Conservation (phyloP, 2,888 invertebrate species). For the Drosophila pegasa region DNA sequence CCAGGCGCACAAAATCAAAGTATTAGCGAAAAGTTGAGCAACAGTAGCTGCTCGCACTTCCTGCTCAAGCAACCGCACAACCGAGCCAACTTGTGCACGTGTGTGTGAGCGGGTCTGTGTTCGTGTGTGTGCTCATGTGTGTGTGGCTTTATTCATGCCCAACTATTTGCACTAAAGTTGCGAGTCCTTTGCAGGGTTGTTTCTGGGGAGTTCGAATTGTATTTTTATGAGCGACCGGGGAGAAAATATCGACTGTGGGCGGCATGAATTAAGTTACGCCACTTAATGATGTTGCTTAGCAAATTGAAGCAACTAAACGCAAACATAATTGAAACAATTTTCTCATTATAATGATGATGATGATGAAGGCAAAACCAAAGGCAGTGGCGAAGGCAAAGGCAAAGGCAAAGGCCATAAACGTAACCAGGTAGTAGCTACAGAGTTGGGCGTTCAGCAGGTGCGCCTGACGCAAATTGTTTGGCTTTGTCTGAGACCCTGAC, state of each 20-base stretch:
- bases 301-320: slow-evolving; percentile 81
- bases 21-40: slow-evolving; percentile 58
- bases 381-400: slow-evolving; percentile 3
- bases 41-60: slow-evolving; percentile 44
- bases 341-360: slow-evolving; percentile 76
- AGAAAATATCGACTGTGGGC: slow-evolving; percentile 23
- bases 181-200: slow-evolving; percentile 37
- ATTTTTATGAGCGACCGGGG: slow-evolving; percentile 62
- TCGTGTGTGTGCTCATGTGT: slow-evolving; percentile 28
- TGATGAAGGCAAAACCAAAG: slow-evolving; percentile 34
- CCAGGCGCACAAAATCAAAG: slow-evolving; percentile 70
- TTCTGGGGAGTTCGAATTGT: slow-evolving; percentile 55
- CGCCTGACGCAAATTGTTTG: slow-evolving; percentile 76
- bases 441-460: slow-evolving; percentile 62
- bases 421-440: slow-evolving; percentile 6
- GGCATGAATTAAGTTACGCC: slow-evolving; percentile 67
- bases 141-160: slow-evolving; percentile 61
- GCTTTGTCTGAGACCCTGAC: slow-evolving; percentile 67
- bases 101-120: slow-evolving; percentile 5
- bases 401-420: slow-evolving; percentile 22
- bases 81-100: slow-evolving; percentile 25
- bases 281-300: slow-evolving; percentile 81
- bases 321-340: slow-evolving; percentile 81
- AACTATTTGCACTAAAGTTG: slow-evolving; percentile 48
- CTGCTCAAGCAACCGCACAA: slow-evolving; percentile 44